phyloP scores from a whole-genome alignment of 2,113 vertebrate genomes.

The Entelurus aequoreus region DNA sequence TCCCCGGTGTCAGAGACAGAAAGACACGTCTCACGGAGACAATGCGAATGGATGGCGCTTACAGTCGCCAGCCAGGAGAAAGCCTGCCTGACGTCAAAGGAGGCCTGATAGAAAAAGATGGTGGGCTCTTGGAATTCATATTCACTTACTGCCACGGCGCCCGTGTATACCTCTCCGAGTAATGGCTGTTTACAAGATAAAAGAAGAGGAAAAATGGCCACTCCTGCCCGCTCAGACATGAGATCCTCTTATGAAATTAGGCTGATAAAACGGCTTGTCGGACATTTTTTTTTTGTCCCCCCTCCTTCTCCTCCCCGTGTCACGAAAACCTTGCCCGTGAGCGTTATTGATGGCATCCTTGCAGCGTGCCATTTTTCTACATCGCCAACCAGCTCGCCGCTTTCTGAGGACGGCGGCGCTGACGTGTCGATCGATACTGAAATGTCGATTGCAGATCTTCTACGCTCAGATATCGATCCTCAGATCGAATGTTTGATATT shows the following conservation, averaged over 20 bases:
- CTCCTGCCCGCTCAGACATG: slow-evolving; percentile 61
- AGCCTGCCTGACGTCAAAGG: slow-evolving; percentile 55
- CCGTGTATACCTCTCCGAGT: slow-evolving; percentile 62
- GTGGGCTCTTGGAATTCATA: slow-evolving; percentile 63
- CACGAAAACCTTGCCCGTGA: slow-evolving; percentile 71
- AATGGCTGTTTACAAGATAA: slow-evolving; percentile 72
- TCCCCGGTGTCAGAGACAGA: slow-evolving; percentile 52
- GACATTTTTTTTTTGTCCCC: slow-evolving; percentile 50
- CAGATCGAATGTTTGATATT: too few relatives aligned
- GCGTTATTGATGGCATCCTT: slow-evolving; percentile 76
- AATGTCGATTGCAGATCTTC: too few relatives aligned
- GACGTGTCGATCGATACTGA: too few relatives aligned
- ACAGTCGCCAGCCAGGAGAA: slow-evolving; percentile 28
- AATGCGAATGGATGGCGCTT: slow-evolving; percentile 50
- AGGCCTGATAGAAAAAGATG: slow-evolving; percentile 63
- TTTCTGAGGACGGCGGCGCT: neutral
- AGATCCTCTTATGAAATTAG: slow-evolving; percentile 70
- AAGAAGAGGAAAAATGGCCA: slow-evolving; percentile 68
- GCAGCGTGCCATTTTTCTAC: slow-evolving; percentile 71
- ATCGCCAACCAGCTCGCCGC: slow-evolving; percentile 37
- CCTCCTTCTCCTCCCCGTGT: slow-evolving; percentile 41
- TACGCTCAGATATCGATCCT: too few relatives aligned
- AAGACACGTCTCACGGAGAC: slow-evolving; percentile 51
- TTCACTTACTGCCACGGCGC: slow-evolving; percentile 63
- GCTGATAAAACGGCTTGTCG: slow-evolving; percentile 69